phyloP scores from a whole-genome alignment of 2,888 invertebrate genomes.

The Hirtodrosophila alboralis region DNA sequence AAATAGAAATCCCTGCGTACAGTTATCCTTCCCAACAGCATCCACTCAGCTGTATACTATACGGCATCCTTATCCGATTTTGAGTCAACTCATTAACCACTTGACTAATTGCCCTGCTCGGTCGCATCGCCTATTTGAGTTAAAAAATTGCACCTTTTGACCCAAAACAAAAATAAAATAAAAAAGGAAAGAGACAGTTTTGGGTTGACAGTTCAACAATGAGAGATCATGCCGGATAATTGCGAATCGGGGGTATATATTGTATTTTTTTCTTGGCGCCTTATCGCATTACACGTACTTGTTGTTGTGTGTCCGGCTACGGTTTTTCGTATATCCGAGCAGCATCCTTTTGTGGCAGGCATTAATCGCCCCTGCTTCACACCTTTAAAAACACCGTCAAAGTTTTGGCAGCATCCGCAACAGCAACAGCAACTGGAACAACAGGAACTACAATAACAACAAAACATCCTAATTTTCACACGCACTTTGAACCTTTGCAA shows the following conservation, averaged over 20 bases:
- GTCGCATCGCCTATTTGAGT: background rate
- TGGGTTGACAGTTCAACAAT: constrained; percentile 50
- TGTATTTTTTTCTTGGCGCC: constrained; percentile 48
- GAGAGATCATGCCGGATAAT: constrained; percentile 61
- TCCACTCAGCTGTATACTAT: constrained; percentile 26
- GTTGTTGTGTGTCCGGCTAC: constrained; percentile 42
- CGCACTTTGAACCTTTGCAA: constrained; percentile 75
- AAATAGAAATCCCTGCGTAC: constrained; percentile 15
- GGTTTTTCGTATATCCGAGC: constrained; percentile 7
- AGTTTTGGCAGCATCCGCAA: constrained; percentile 61
- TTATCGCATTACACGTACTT: constrained; percentile 69
- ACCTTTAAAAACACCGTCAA: constrained; percentile 72
- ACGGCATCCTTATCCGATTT: constrained; percentile 59
- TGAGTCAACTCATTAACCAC: constrained; percentile 76
- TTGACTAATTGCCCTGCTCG: constrained; percentile 74
- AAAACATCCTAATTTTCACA: constrained; percentile 74
- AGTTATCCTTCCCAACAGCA: constrained; percentile 20
- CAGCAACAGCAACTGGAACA: constrained; percentile 32
- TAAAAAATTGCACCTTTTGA: constrained; percentile 53
- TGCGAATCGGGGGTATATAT: constrained; percentile 38
- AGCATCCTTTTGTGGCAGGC: constrained; percentile 55
- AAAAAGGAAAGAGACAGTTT: no score
- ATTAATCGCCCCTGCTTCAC: constrained; percentile 64
- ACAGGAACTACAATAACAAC: constrained; percentile 63
- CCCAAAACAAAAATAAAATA: no score